A percentile compares a stretch with the other conserved stretches of the same genome.
Evolutionary conservation across 2,888 invertebrate genomes (phyloP).

Genomic region (Mythimna albipuncta): DNA sequence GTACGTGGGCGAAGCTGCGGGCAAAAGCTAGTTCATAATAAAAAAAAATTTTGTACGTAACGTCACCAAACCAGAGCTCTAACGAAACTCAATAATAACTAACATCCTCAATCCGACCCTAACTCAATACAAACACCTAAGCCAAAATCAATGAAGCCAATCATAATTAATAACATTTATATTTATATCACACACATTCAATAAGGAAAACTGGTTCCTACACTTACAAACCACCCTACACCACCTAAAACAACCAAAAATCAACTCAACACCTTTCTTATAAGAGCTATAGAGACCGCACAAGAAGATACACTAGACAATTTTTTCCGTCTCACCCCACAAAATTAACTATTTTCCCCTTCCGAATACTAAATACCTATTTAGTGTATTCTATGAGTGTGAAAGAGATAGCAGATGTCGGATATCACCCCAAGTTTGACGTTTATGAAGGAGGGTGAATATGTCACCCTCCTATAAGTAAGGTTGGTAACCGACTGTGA

Average conservation of each 20-base stretch:
- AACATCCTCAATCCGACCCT: slow-evolving; percentile 13
- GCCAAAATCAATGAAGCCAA: slow-evolving; percentile 74
- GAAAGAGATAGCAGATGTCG: slow-evolving; percentile 73
- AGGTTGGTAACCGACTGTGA: slow-evolving; percentile 80
- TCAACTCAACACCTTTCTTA: slow-evolving; percentile 45
- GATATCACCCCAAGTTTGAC: slow-evolving; percentile 80
- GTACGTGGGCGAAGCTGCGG: too few species aligned
- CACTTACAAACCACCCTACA: slow-evolving; percentile 28
- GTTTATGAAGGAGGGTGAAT: slow-evolving; percentile 78
- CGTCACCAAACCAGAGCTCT: not conserved
- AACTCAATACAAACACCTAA: slow-evolving; percentile 51
- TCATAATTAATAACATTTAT: slow-evolving; percentile 77
- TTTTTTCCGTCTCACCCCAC: slow-evolving; percentile 87
- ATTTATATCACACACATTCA: slow-evolving; percentile 79
- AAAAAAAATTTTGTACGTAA: too few species aligned
- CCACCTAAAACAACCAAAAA: slow-evolving; percentile 42
- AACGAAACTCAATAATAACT: slow-evolving; percentile 1
- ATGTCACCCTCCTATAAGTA: slow-evolving; percentile 69
- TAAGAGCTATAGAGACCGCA: slow-evolving; percentile 44
- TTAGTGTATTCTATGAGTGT: slow-evolving; percentile 82
- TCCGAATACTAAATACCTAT: slow-evolving; percentile 90
- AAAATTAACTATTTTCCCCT: slow-evolving; percentile 88
- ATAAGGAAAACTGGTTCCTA: slow-evolving; percentile 73
- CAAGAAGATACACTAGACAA: slow-evolving; percentile 62
- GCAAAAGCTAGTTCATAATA: too few species aligned